A percentile compares a stretch with the other conserved stretches of the same genome.
These are phyloP conservation scores for Drosophila erecta DNA, from an alignment of 1,140 invertebrate species.

Conservation along the genomic window DNA sequence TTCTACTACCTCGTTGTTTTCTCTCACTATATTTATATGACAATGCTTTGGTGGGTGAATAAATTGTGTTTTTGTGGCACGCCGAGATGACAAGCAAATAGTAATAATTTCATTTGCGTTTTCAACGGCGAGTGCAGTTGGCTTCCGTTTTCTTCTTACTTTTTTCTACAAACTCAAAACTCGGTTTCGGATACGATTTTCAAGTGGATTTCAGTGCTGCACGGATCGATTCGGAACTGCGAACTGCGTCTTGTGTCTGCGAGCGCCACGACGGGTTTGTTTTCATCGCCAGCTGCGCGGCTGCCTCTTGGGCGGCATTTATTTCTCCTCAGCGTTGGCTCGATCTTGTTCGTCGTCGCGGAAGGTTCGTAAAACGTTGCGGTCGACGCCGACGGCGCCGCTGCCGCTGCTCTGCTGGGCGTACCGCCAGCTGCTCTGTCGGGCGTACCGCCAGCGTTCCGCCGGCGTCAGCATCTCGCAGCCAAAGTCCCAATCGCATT, in stretches of 20 bases:
- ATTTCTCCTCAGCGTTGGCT: constrained; percentile 56
- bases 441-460: constrained; percentile 49
- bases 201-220: constrained; percentile 45
- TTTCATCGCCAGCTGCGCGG: constrained; percentile 71
- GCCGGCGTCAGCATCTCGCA: constrained; percentile 32
- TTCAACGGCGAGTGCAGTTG: constrained; percentile 6
- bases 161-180: constrained; percentile 11
- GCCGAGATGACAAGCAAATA: constrained; percentile 31
- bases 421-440: constrained; percentile 34
- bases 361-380: constrained; percentile 54
- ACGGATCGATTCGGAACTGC: constrained; percentile 47
- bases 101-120: constrained; percentile 35
- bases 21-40: constrained; percentile 14
- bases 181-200: constrained; percentile 18
- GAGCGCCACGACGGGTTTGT: constrained; percentile 80
- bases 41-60: constrained; percentile 19
- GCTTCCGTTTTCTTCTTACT: constrained; percentile 22
- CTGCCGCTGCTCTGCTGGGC: constrained; percentile 38
- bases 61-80: constrained; percentile 22
- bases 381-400: constrained; percentile 5
- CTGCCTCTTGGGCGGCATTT: constrained; percentile 75
- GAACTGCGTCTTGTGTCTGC: constrained; percentile 75
- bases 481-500: constrained; percentile 41
- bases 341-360: constrained; percentile 71
- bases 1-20: background rate